Percentiles rank a stretch among this genome's conserved stretches.
Conservation (phyloP, 2,888 invertebrate genomes). For the Phyllotreta striolata region DNA sequence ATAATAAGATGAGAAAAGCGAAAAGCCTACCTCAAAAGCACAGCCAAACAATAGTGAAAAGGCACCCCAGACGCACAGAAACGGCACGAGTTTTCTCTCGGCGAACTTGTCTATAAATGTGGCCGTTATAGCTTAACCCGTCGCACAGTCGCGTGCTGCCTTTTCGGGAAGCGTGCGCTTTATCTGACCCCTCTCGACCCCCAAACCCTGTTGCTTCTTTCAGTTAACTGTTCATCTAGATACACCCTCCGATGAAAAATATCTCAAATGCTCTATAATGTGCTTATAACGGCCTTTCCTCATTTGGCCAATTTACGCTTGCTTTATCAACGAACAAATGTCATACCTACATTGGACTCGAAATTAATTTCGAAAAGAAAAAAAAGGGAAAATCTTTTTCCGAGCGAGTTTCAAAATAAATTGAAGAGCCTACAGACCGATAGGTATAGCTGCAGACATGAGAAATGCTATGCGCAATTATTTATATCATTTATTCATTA, state of each 20-base stretch:
- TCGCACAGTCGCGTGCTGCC: conserved; percentile 60
- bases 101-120: conserved; percentile 56
- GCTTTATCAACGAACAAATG: conserved; percentile 28
- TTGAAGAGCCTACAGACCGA: too few relatives aligned
- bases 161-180: conserved; percentile 62
- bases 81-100: conserved; percentile 49
- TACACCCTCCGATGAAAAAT: conserved; percentile 54
- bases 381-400: too few relatives aligned
- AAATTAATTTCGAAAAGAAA: too few relatives aligned
- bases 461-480: too few relatives aligned
- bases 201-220: conserved; percentile 60
- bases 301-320: conserved; percentile 36
- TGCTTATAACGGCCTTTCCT: conserved; percentile 40
- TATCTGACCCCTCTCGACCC: conserved; percentile 63
- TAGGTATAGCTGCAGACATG: too few relatives aligned
- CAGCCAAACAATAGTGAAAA: conserved; percentile 46
- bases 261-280: conserved; percentile 47
- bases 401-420: too few relatives aligned
- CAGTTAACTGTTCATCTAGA: conserved; percentile 59
- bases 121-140: conserved; percentile 57
- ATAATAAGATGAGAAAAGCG: conserved; percentile 9
- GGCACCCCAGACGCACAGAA: conserved; percentile 37
- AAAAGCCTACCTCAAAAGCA: conserved; percentile 45
- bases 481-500: too few relatives aligned
- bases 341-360: neutral